Evolutionary conservation across 2,113 vertebrate species (phyloP).

Genomic region (Lonchura striata): DNA sequence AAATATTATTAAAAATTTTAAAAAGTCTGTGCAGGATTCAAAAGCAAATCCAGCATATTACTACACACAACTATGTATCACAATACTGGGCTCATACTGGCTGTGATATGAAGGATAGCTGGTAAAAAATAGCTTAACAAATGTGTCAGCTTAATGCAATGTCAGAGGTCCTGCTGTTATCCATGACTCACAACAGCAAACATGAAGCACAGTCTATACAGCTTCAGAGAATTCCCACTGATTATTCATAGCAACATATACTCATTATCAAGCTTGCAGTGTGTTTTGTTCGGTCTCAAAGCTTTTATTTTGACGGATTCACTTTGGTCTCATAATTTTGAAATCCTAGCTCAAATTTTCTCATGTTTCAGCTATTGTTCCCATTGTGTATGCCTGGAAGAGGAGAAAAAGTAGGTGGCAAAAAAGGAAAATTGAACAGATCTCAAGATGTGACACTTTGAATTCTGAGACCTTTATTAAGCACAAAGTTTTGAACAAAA

Average conservation of each 20-base stretch:
- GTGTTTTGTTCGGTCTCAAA: slow-evolving; percentile 29
- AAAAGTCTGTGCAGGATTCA: not conserved
- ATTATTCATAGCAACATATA: slow-evolving; percentile 38
- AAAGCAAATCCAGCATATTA: not conserved
- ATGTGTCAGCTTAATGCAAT: slow-evolving; percentile 36
- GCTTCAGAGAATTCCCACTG: slow-evolving; percentile 33
- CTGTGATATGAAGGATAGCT: slow-evolving; percentile 10
- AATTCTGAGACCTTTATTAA: not conserved
- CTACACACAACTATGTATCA: not conserved
- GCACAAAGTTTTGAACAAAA: not conserved
- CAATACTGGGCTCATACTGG: not conserved
- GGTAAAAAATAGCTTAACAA: slow-evolving; percentile 53
- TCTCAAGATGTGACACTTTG: not conserved
- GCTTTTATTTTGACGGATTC: slow-evolving; percentile 42
- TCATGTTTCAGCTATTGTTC: not conserved
- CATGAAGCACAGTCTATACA: slow-evolving; percentile 40
- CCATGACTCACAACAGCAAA: slow-evolving; percentile 56
- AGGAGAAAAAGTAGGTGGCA: not conserved
- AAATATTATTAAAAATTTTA: not conserved
- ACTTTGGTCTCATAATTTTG: slow-evolving; percentile 27
- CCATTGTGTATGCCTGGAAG: not conserved
- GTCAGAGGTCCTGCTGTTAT: slow-evolving; percentile 58
- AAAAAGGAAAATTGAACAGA: not conserved
- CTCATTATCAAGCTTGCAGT: slow-evolving; percentile 51
- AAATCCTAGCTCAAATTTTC: slow-evolving; percentile 44